Base-by-base conservation (phyloP, 2,888 invertebrate species). In the Xestobium rufovillosum region DNA sequence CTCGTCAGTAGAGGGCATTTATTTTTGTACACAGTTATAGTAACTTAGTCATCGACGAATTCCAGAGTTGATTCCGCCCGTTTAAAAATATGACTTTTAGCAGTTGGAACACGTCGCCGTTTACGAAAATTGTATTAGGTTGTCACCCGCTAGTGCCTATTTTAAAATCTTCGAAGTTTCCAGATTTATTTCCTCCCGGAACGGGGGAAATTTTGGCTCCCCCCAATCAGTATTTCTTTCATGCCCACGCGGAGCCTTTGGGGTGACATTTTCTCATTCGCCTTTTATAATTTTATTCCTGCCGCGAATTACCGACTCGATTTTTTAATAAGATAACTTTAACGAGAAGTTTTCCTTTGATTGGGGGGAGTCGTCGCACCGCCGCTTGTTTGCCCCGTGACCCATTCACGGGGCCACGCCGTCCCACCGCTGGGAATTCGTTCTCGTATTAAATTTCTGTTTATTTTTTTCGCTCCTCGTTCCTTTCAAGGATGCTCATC, bases 241-340 rank as follows among this genome's bases (percentile, higher is more conserved):
- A n/a, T n/a, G n/a, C n/a, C n/a, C n/a, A n/a, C n/a, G n/a, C n/a
- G n/a, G n/a, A n/a, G n/a, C n/a, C n/a, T n/a, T n/a, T n/a, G n/a
- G n/a, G n/a, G n/a, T n/a, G n/a, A n/a, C n/a, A n/a, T n/a, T n/a
- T n/a, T n/a, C n/a, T n/a, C n/a, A n/a, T n/a, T n/a, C n/a, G n/a
- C 6, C 23, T 19, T 19, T 19, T 19, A 8, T 19, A 19, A 19
- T 19, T 19, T n/a, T n/a, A 19, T 11, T 17, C 12, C 36, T 36
- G 33, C 32, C 33, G 31, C 39, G 26, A 36, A 36, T 42, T 34
- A 23, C 39, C 39, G n/a, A 36, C 42, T 37, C 27, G 38, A 34
- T 34, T 38, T 38, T 43, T 43, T 42, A 44, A 46, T 44, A 42
- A 40, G 44, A 38, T 40, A 44, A 44, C 42, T 46, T 45, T 38